phyloP scores from a whole-genome alignment of 2,888 invertebrate species.

The Tetragnatha montana region DNA sequence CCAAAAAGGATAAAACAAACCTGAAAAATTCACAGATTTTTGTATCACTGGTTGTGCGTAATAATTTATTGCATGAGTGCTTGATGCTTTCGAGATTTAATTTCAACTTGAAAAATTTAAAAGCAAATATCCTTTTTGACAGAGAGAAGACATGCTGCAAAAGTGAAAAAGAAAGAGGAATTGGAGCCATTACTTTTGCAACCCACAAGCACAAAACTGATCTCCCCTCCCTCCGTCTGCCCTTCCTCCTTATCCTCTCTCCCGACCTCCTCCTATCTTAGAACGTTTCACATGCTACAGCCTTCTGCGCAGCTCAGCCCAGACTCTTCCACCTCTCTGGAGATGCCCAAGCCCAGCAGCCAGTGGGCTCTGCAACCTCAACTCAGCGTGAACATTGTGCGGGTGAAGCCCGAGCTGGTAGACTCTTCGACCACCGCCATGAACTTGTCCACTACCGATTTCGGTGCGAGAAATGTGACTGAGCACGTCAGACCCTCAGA shows the following conservation, averaged over 20 bases:
- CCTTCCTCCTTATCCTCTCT: background rate
- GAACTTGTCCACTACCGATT: background rate
- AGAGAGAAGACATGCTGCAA: conserved; percentile 7
- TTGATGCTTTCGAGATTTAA: background rate
- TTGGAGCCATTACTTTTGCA: background rate
- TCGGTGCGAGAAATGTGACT: background rate
- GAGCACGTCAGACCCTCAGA: background rate
- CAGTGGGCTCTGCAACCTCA: background rate
- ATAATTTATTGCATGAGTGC: background rate
- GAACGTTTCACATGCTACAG: background rate
- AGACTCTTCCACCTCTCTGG: background rate
- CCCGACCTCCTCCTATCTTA: background rate
- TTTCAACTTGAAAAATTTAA: background rate
- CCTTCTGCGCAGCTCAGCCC: background rate
- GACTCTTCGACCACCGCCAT: background rate
- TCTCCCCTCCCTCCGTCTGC: background rate
- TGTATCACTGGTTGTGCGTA: too few species aligned
- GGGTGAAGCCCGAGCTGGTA: conserved; percentile 15
- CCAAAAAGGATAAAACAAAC: too few species aligned
- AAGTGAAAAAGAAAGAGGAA: background rate
- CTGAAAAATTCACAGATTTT: too few species aligned
- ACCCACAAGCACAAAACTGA: background rate
- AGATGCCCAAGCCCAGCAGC: background rate
- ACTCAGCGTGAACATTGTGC: conserved; percentile 7
- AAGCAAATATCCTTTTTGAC: background rate